A percentile compares a stretch with the other conserved stretches of the same genome.
phyloP scores from a whole-genome alignment of 1,140 invertebrate genomes.

The Bicyclus anynana region DNA sequence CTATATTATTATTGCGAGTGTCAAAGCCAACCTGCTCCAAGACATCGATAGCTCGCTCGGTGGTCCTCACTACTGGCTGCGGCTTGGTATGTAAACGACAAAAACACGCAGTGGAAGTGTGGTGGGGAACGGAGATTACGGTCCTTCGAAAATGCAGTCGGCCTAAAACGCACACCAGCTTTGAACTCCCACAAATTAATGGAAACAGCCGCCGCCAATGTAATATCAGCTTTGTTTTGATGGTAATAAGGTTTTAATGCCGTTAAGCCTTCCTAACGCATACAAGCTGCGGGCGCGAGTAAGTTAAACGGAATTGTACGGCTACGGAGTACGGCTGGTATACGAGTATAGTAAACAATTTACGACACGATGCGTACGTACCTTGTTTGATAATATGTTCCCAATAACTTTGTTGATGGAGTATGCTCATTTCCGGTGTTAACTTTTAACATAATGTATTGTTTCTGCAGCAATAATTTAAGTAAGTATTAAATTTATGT shows the following conservation, averaged over 20 bases:
- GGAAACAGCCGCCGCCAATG: conserved; percentile 15
- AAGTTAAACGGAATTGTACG: conserved; percentile 61
- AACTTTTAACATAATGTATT: conserved; percentile 7
- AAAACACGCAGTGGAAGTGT: conserved; percentile 62
- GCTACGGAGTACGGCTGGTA: too few relatives aligned
- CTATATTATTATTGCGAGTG: conserved; percentile 16
- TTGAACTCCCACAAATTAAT: conserved; percentile 52
- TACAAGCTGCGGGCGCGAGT: conserved; percentile 42
- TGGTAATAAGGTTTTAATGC: conserved; percentile 10
- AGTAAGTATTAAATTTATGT: too few relatives aligned
- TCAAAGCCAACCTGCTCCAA: conserved; percentile 16
- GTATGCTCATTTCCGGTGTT: conserved; percentile 2
- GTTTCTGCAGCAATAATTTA: neutral
- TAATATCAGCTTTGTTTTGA: conserved; percentile 33
- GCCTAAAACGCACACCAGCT: conserved; percentile 56
- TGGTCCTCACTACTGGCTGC: conserved; percentile 48
- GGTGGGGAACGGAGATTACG: conserved; percentile 61
- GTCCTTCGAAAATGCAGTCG: conserved; percentile 69
- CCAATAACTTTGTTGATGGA: conserved; percentile 15
- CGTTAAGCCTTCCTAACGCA: conserved; percentile 25
- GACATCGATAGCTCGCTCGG: conserved; percentile 46
- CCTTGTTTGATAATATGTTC: conserved; percentile 51
- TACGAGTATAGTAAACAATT: conserved; percentile 65
- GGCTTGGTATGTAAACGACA: conserved; percentile 64
- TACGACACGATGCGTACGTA: conserved; percentile 55